A percentile compares a stretch with the other conserved stretches of the same genome.
Evolutionary conservation across 35 echinoderm and acorn worm species (phyloP).

Genomic region (Apostichopus japonicus): DNA sequence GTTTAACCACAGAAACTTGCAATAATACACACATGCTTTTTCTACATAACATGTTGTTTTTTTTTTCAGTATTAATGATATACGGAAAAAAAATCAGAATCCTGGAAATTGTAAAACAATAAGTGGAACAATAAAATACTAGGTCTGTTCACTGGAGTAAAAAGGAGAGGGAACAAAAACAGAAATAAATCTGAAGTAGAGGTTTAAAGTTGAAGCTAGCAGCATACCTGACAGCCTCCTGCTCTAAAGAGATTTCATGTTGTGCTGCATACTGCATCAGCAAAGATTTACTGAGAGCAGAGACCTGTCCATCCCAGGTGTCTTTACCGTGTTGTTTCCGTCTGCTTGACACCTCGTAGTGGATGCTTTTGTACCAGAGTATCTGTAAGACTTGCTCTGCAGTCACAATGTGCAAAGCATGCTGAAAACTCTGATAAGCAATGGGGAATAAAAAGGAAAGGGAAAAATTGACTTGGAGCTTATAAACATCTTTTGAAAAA

Average conservation of each 20-base stretch:
- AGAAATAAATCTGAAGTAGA: too few relatives aligned
- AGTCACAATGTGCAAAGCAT: constrained; percentile 49
- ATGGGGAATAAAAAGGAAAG: background rate
- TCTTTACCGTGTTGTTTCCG: background rate
- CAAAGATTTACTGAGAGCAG: constrained; percentile 21
- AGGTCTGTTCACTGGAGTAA: too few relatives aligned
- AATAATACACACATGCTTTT: too few relatives aligned
- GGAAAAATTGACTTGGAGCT: background rate
- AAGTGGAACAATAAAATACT: too few relatives aligned
- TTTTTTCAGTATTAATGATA: too few relatives aligned
- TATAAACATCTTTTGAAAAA: too few relatives aligned
- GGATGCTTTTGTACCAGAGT: constrained; percentile 50
- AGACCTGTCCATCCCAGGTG: constrained; percentile 33
- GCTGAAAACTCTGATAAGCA: constrained; percentile 20
- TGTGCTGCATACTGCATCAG: constrained; percentile 46
- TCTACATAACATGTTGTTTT: too few relatives aligned
- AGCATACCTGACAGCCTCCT: constrained; percentile 32
- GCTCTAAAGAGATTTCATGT: constrained; percentile 8
- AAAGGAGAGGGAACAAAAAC: too few relatives aligned
- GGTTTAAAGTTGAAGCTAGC: background rate
- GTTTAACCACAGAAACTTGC: too few relatives aligned
- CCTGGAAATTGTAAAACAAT: too few relatives aligned
- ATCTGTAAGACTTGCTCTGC: constrained; percentile 53
- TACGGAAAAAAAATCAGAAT: too few relatives aligned
- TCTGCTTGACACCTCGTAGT: constrained; percentile 18